A percentile compares a stretch with the other conserved stretches of the same genome.
phyloP scores from a whole-genome alignment of 1,140 invertebrate species.

The Philopotamus ludificatus region DNA sequence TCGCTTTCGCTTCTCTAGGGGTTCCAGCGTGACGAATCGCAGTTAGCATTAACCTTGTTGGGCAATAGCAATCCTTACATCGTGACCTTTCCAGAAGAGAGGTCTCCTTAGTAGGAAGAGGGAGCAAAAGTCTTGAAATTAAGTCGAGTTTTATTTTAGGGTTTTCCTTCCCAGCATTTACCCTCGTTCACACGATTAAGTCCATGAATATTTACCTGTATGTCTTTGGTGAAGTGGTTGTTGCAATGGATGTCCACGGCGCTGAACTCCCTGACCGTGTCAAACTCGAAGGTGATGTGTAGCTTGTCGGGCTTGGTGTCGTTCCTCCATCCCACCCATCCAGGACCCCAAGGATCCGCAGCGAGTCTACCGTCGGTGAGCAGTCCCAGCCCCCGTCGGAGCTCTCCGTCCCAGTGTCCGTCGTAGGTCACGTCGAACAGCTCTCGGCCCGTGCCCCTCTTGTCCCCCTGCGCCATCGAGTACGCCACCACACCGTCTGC shows the following conservation, averaged over 20 bases:
- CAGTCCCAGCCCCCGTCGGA: slow-evolving; percentile 84
- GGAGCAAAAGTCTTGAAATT: too few species aligned
- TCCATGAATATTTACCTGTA: slow-evolving; percentile 63
- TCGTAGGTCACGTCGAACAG: slow-evolving; percentile 92
- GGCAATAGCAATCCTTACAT: too few species aligned
- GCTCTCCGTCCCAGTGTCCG: slow-evolving; percentile 73
- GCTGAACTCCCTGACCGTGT: slow-evolving; percentile 82
- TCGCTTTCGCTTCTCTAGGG: too few species aligned
- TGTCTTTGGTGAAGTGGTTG: slow-evolving; percentile 78
- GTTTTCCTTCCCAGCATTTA: too few species aligned
- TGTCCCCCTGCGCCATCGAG: slow-evolving; percentile 77
- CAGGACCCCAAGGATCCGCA: slow-evolving; percentile 63
- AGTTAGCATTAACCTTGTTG: too few species aligned
- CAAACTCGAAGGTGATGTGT: slow-evolving; percentile 85
- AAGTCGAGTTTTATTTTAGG: too few species aligned
- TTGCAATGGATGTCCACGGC: slow-evolving; percentile 79
- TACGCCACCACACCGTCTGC: slow-evolving; percentile 81
- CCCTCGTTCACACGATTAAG: too few species aligned
- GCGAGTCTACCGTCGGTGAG: slow-evolving; percentile 76
- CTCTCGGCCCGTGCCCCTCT: slow-evolving; percentile 80
- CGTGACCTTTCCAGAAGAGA: too few species aligned
- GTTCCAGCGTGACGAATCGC: too few species aligned
- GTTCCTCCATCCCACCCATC: slow-evolving; percentile 93
- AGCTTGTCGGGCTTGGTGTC: slow-evolving; percentile 67
- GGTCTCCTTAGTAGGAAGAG: too few species aligned